Evolutionary conservation across 2,888 invertebrate species (phyloP).

Genomic region (Campoplex nolae): DNA sequence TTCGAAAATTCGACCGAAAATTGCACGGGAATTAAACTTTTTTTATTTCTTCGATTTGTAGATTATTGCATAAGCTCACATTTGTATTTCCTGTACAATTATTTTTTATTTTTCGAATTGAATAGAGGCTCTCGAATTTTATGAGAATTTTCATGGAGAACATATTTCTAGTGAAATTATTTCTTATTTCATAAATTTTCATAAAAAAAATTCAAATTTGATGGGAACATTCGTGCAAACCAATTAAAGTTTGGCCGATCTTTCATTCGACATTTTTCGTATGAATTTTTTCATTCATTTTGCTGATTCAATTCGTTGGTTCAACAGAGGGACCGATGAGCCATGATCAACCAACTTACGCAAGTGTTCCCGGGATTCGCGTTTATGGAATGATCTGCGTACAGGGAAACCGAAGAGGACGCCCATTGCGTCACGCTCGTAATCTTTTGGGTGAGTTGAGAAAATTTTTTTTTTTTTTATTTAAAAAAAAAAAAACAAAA

Average conservation of each 20-base stretch:
- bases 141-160: too few species aligned
- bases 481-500: too few species aligned
- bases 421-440: slow-evolving; percentile 84
- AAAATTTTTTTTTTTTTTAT: not conserved
- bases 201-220: not conserved
- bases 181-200: not conserved
- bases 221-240: not conserved
- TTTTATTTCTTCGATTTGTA: not conserved
- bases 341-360: slow-evolving; percentile 97
- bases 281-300: not conserved
- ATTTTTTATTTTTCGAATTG: too few species aligned
- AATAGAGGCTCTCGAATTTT: too few species aligned
- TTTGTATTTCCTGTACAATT: not conserved
- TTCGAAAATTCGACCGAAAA: not conserved
- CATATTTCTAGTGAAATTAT: too few species aligned
- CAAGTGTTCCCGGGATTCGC: slow-evolving; percentile 96
- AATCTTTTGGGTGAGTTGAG: slow-evolving; percentile 82
- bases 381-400: slow-evolving; percentile 98
- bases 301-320: slow-evolving; percentile 22
- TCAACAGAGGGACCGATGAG: slow-evolving; percentile 95
- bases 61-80: not conserved
- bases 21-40: not conserved
- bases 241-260: not conserved
- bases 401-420: slow-evolving; percentile 84
- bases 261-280: too few species aligned